Conservation (phyloP, 2,113 vertebrate genomes). For the Pituophis catenifer region DNA sequence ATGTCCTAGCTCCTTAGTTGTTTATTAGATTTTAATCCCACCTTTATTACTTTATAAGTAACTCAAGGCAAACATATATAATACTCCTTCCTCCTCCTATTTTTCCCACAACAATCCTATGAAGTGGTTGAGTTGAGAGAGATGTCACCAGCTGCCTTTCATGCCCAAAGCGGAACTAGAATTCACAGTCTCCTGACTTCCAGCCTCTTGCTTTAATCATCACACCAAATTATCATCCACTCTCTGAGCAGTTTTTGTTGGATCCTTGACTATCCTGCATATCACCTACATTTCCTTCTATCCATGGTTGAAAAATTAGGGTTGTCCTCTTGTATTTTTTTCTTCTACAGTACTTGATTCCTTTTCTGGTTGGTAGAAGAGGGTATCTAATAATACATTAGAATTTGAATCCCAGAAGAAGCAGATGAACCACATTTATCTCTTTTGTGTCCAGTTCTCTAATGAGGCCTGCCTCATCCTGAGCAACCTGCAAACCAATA, state of each 20-base stretch:
- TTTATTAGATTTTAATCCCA: neutral
- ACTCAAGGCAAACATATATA: neutral
- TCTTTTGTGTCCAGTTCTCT: neutral
- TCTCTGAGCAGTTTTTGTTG: neutral
- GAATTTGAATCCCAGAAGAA: neutral
- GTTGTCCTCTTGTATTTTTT: neutral
- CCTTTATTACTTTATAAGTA: neutral
- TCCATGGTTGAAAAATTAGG: neutral
- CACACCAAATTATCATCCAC: neutral
- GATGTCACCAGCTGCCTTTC: neutral
- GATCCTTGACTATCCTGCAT: neutral
- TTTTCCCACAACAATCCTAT: neutral
- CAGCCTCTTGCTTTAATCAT: neutral
- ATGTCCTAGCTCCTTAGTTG: neutral
- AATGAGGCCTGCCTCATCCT: neutral
- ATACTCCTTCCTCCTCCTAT: neutral
- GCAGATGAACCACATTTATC: neutral
- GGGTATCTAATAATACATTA: neutral
- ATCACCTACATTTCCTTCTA: neutral
- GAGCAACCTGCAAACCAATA: neutral
- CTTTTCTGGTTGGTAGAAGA: neutral
- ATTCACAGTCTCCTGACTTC: neutral
- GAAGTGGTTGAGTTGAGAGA: neutral
- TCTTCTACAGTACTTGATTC: neutral
- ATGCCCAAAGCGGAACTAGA: neutral